Base-by-base conservation (phyloP, 2,797 vertebrate genomes). In the Microctenopoma stevenorrisi region DNA sequence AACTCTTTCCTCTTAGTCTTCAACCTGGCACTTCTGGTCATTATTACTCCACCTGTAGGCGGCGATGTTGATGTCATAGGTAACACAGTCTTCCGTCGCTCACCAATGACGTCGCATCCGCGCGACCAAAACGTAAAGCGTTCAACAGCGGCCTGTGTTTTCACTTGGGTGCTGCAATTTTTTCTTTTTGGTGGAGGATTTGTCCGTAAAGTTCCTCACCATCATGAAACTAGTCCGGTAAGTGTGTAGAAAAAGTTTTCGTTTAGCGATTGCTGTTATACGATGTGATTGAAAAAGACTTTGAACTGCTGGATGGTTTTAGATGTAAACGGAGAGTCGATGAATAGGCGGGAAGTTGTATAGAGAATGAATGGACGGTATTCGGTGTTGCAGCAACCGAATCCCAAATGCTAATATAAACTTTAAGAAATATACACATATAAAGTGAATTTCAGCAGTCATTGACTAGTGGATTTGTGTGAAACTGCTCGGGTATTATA, bases 151-250 rank as follows among this genome's bases (percentile, higher is more conserved):
- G 88, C 92, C 78, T 86, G 75, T 80, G 82, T 64, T 74, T 53
- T 60, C 70, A 72, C 56, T 42, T 42, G 57, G 86, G 44, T 62
- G 91, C 87, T 83, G 89, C 59, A 92, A 93, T 93, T 92, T 93
- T 92, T 92, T 83, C 0, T 82, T 64, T 82, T 81, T 22, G 74
- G 91, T 91, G 88, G 77, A 93, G 91, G 89, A 89, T 92, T 91
- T 84, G 13, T 35, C 57, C 50, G 10, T 55, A 47, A 8, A 82
- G 22, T 89, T 79, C 80, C 40, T 83, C 87, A 64, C 87, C 88
- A 90, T 38, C 83, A 95, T 95, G 94, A 95, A 95, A 94, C 92
- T 95, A 58, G 94, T 95, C 56, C 80, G 94, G 94, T 94, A 44
- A 73, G 83, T 35, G 7, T 1, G 2, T 0, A 22, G 2, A 0